These are phyloP conservation scores for Theonella swinhoei DNA, from an alignment of 37 sponge, comb jelly and placozoan genomes.

Conservation along the genomic window DNA sequence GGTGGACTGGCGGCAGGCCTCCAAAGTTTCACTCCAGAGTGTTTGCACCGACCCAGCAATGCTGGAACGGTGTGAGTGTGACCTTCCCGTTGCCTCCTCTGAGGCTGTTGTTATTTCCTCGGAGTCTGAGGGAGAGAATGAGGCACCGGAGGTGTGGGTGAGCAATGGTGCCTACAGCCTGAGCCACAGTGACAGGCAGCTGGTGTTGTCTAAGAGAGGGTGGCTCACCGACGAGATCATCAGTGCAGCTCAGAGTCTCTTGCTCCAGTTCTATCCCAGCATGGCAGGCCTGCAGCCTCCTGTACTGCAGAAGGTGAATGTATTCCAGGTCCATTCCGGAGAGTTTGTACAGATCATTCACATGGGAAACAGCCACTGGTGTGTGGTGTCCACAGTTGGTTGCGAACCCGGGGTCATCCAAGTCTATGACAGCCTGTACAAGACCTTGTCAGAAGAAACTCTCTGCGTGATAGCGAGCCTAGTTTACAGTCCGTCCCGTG, in stretches of 20 bases:
- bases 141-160: neutral
- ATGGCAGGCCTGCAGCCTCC: too few relatives aligned
- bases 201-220: slow-evolving; percentile 10
- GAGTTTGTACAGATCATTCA: slow-evolving; percentile 18
- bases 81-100: neutral
- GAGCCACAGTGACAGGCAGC: neutral
- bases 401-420: neutral
- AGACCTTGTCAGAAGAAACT: neutral
- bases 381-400: too few relatives aligned
- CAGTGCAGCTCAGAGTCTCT: slow-evolving; percentile 6
- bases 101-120: neutral
- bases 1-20: neutral
- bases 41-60: neutral
- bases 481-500: neutral
- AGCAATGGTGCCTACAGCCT: too few relatives aligned
- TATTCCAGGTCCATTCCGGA: too few relatives aligned
- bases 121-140: neutral
- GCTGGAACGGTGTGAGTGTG: neutral
- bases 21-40: neutral
- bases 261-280: slow-evolving; percentile 6
- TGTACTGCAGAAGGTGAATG: too few relatives aligned
- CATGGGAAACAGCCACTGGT: slow-evolving; percentile 17
- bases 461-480: slow-evolving; percentile 13
- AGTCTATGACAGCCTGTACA: too few relatives aligned
- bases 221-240: too few relatives aligned